Evolutionary conservation across 2,888 invertebrate genomes (phyloP), one percentile per base, ranked within the genome.

Genomic region (Ennomos quercinarius): DNA sequence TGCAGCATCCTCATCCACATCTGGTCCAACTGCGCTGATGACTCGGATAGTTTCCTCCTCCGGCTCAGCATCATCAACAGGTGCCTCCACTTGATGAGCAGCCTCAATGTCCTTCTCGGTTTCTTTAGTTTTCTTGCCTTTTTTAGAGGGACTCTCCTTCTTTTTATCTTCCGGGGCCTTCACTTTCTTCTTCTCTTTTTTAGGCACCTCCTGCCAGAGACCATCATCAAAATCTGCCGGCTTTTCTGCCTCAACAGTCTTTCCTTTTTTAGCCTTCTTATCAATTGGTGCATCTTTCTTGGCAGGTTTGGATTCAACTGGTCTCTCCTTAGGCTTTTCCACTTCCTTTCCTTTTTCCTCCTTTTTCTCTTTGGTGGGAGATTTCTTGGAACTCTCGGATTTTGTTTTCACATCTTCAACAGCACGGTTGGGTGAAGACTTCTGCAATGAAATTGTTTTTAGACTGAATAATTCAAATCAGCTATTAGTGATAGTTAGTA

Each of bases 221-320:
- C 95, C 96, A 71, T 96, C 96, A 83, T 96, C 96, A 84, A 94
- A 95, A 73, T 95, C 95, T 43, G 94, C 93, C 9, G 96, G 95
- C 78, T 96, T 96, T 71, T 95, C 95, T 63, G 93, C 86, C 50
- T 93, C 90, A 61, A 82, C 81, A 69, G 91, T 74, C 81, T 94
- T 95, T 44, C 85, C 80, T 74, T 94, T 95, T 79, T 95, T 95
- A 68, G 93, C 94, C 64, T 94, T 95, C 75, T 94, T 94, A 0
- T 91, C 90, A 59, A 70, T 66, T 13, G 76, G 66, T 17, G 76
- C 77, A 86, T 95, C 85, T 70, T 93, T 94, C 70, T 87, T 91
- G 10, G 80, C 76, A 56, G 71, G 65, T 70, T 88, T 92, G 2
- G 77, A 71, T 61, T 92, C 91, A 60, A 66, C 74, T 27, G 80